Evolutionary conservation across 2,113 vertebrate species (phyloP).

Genomic region (Gallinago jamesoni): DNA sequence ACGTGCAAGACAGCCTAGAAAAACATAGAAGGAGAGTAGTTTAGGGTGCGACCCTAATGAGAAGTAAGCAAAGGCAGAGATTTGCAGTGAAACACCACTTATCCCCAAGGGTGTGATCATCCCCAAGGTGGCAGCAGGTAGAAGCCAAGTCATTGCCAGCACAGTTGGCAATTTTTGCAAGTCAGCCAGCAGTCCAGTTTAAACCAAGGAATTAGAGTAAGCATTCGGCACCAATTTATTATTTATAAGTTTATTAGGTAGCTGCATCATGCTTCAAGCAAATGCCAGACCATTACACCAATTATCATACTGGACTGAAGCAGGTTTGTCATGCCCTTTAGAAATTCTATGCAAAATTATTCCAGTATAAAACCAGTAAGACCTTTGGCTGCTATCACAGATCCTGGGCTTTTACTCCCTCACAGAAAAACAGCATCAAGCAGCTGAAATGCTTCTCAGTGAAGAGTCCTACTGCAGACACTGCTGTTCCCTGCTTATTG

Average conservation of each 20-base stretch:
- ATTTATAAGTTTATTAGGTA: background rate
- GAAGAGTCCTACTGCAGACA: background rate
- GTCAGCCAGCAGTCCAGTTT: background rate
- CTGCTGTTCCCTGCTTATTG: background rate
- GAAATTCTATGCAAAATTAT: background rate
- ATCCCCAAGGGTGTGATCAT: background rate
- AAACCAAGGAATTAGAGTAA: background rate
- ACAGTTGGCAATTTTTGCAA: background rate
- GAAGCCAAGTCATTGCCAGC: background rate
- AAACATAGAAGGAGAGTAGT: background rate
- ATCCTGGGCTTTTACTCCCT: background rate
- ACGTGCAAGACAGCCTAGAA: background rate
- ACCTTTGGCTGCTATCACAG: background rate
- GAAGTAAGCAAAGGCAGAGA: background rate
- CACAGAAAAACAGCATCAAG: background rate
- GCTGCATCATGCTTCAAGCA: background rate
- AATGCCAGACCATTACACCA: background rate
- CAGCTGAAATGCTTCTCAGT: background rate
- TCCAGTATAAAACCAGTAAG: background rate
- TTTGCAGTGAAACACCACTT: background rate
- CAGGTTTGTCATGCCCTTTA: background rate
- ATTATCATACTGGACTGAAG: background rate
- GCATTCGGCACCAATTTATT: background rate
- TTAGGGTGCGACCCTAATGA: background rate
- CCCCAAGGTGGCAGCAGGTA: background rate